Evolutionary conservation across 2,113 vertebrate genomes (phyloP), one percentile per base, ranked within the genome.

Genomic region (Campylomormyrus numenius): DNA sequence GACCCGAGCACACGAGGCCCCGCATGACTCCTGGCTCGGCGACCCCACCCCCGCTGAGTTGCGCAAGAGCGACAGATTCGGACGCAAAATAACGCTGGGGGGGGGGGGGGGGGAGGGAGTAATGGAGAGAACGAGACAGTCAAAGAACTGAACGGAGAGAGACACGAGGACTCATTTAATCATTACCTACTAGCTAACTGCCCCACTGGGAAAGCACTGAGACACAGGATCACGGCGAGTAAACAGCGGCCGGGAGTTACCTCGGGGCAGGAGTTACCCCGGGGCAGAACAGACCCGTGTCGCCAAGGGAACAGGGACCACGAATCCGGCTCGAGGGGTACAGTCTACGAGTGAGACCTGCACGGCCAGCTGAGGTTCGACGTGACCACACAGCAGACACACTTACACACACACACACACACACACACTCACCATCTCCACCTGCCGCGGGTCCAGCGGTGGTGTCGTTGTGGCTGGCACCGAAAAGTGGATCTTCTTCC

Each of bases 401-500:
- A n/a, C 74, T 56, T 15, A 88, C 85, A 11, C 89, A 50, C 48
- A 2, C 48, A 11, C 48, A 91, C 19, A 46, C 11, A 89, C 91
- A 90, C 85, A 89, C 24, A 45, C 86, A 91, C 96, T 96, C 95
- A 99, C 98, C 98, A 98, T 98, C 95, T 99, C 98, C 87, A 99
- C 98, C 92, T 98, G 97, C 89, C 97, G 96, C 35, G 98, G 97
- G 94, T 98, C 98, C 94, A 99, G 96, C 92, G 98, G 97, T 92
- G 97, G 96, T 53, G 97, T 96, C 24, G 95, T 96, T 0, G 95
- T 93, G 0, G 96, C 91, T 0, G 97, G 97, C 90, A 97, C 96
- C 0, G 97, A 97, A 91, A 99, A 99, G 85, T 98, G 98, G 94
- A 99, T 99, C 95, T 98, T 99, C 95, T 96, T 98, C 92, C 96